Percentiles rank a stretch among this genome's conserved stretches.
Conservation (phyloP, 2,113 vertebrate species). For the Lepus americanus region DNA sequence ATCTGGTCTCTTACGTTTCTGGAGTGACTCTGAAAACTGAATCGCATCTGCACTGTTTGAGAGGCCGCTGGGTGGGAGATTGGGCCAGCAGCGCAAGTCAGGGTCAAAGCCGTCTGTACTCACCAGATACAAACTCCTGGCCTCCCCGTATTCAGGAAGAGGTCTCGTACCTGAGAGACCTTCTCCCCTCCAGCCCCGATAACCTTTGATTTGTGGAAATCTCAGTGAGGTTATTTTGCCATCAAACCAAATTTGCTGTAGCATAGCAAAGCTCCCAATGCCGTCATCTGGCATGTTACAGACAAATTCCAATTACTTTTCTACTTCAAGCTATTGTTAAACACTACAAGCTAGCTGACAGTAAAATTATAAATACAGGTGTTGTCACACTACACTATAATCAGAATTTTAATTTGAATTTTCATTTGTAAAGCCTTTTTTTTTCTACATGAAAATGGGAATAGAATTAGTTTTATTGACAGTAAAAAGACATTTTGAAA, state of each 20-base stretch:
- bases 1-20: constrained; percentile 56
- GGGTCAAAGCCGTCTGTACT: constrained; percentile 2
- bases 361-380: constrained; percentile 96
- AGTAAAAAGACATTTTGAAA: constrained; percentile 94
- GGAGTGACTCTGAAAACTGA: constrained; percentile 45
- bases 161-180: constrained; percentile 29
- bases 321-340: constrained; percentile 93
- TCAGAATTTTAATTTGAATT: constrained; percentile 95
- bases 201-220: constrained; percentile 76
- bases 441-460: constrained; percentile 89
- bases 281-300: constrained; percentile 92
- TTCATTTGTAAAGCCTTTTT: constrained; percentile 93
- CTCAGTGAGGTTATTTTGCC: constrained; percentile 89
- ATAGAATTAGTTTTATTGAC: constrained; percentile 94
- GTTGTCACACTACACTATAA: constrained; percentile 94
- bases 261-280: constrained; percentile 87
- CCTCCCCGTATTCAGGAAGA: constrained; percentile 27
- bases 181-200: constrained; percentile 39
- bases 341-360: constrained; percentile 92
- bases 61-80: neutral
- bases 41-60: neutral
- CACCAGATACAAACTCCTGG: constrained; percentile 22
- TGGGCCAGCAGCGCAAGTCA: neutral
- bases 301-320: constrained; percentile 94
- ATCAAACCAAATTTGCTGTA: constrained; percentile 89